Evolutionary conservation across 2,888 invertebrate genomes (phyloP), one percentile per base, ranked within the genome.

Genomic region (Acrobeloides nanus): DNA sequence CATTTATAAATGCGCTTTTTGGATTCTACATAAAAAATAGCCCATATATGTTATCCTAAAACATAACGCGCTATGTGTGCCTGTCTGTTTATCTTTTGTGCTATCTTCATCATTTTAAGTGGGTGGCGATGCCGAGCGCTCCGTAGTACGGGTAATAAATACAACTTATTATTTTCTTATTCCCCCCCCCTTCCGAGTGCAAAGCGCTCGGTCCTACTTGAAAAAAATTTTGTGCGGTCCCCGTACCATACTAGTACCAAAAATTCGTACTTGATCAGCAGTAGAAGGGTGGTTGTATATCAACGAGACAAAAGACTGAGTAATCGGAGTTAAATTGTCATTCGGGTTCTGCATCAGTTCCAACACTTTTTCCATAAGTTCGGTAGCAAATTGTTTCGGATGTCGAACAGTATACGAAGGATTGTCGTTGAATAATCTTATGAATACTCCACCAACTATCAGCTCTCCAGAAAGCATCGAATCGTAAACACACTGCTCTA

Each of bases 391-490:
- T 73, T 89, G 86, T 75, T 88, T 88, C 1, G 97, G 97, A 76
- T 86, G 87, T 38, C 95, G 81, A 38, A 97, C 80, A 46, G 87
- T 86, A 95, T 95, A 97, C 42, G 86, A 85, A 8, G 97, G 95
- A 81, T 92, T 95, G 61, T 86, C 84, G 46, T 93, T 84, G 76
- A 89, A 95, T 56, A 99, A 81, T 59, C 92, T 82, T 41, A 97
- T 81, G 79, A 92, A 97, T 37, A 97, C 95, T 15, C 95, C 97
- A 37, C 87, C 90, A 21, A 99, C 86, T 39, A 89, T 84, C 52
- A 90, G 81, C 76, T 97, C 95, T 44, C 85, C 86, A n/a, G 48
- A 33, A 6, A 84, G 68, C 8, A 74, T 72, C 29, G 76, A 74
- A 7, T 74, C 68, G 58, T 78, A 78, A 1, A 76, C 71, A 23